Conservation (phyloP, 2,888 invertebrate species). For the Drosophila anceps region DNA sequence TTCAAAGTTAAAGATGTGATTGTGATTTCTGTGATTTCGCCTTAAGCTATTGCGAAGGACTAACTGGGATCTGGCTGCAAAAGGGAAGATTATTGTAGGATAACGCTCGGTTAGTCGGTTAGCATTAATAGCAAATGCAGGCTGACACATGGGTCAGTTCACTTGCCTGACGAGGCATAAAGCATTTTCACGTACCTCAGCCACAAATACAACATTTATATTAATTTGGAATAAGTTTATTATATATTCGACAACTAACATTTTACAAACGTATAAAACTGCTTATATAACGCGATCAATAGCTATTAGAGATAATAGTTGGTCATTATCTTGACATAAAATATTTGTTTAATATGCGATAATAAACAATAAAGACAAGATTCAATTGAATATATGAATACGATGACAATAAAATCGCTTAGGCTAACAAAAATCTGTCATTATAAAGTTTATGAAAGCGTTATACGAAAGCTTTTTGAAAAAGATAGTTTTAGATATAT, state of each 20-base stretch:
- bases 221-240: not conserved
- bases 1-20: too few relatives aligned
- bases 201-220: not conserved
- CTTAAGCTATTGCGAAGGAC: too few relatives aligned
- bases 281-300: not conserved
- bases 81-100: too few relatives aligned
- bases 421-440: not conserved
- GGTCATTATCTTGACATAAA: conserved; percentile 14
- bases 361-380: conserved; percentile 24
- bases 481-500: not conserved
- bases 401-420: not conserved
- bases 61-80: too few relatives aligned
- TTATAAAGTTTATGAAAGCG: too few relatives aligned
- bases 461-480: not conserved
- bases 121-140: too few relatives aligned
- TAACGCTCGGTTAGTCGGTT: too few relatives aligned
- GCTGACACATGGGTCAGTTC: too few relatives aligned
- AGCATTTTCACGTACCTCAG: too few relatives aligned
- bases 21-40: too few relatives aligned
- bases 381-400: conserved; percentile 4
- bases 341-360: not conserved
- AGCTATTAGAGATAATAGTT: conserved; percentile 6
- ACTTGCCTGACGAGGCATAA: too few relatives aligned
- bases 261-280: not conserved
- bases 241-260: not conserved